Evolutionary conservation across 2,888 invertebrate genomes (phyloP).

Genomic region (Branchellion lobata): DNA sequence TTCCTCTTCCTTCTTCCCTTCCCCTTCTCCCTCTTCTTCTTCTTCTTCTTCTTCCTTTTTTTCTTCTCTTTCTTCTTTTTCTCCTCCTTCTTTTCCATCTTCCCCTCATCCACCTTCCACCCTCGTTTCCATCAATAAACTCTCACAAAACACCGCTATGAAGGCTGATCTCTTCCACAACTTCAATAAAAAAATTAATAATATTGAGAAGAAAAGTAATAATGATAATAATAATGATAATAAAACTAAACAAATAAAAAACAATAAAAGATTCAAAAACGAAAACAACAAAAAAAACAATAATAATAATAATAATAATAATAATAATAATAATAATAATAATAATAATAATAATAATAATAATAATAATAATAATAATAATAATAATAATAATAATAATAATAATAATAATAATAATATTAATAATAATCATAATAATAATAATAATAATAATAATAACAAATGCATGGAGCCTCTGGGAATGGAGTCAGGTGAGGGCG

Average conservation of each 20-base stretch:
- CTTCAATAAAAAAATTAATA: background rate
- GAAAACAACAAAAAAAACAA: too few species aligned
- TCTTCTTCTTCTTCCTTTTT: too few species aligned
- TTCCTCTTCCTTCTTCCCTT: too few species aligned
- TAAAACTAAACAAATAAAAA: background rate
- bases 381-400: background rate
- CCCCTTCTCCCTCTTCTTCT: too few species aligned
- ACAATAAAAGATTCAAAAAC: too few species aligned
- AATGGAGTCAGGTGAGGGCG: background rate
- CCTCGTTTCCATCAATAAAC: too few species aligned
- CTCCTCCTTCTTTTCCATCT: too few species aligned
- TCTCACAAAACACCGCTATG: too few species aligned
- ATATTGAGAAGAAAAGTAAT: background rate
- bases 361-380: background rate
- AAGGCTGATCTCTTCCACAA: too few species aligned
- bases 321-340: conserved; percentile 37
- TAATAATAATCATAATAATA: background rate
- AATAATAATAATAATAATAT: background rate
- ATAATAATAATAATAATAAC: background rate
- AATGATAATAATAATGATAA: background rate
- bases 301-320: too few species aligned
- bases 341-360: background rate
- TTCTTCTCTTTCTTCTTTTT: too few species aligned
- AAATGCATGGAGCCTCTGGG: background rate
- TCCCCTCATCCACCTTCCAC: too few species aligned